A percentile compares a stretch with the other conserved stretches of the same genome.
Evolutionary conservation across 1,140 invertebrate species (phyloP).

Genomic region (Heterodera schachtii): DNA sequence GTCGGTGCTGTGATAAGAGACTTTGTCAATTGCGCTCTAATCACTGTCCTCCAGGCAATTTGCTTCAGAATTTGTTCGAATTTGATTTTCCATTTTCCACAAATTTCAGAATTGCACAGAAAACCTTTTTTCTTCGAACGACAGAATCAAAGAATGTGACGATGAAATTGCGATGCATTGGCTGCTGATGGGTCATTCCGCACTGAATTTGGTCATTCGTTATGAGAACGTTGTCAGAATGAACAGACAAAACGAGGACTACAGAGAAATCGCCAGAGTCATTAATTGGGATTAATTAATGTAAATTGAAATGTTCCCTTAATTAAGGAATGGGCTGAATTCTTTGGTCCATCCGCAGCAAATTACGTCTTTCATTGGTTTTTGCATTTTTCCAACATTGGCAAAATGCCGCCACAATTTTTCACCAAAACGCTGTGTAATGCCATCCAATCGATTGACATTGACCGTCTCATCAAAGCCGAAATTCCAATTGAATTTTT

Average conservation of each 20-base stretch:
- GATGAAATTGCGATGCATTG: neutral
- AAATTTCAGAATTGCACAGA: conserved; percentile 34
- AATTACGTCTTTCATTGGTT: conserved; percentile 40
- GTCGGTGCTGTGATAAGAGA: conserved; percentile 33
- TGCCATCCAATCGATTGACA: conserved; percentile 26
- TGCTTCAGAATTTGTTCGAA: conserved; percentile 1
- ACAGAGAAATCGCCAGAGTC: conserved; percentile 27
- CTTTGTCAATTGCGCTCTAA: conserved; percentile 45
- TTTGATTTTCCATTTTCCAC: neutral
- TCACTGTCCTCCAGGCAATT: conserved; percentile 38
- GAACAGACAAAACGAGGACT: conserved; percentile 21
- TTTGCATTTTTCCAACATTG: neutral
- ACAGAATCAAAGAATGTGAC: neutral
- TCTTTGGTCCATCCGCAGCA: conserved; percentile 39
- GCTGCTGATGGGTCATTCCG: conserved; percentile 3
- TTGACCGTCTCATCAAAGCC: conserved; percentile 19
- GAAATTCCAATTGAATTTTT: conserved; percentile 1
- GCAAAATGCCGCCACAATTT: conserved; percentile 4
- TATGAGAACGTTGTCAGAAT: conserved; percentile 26
- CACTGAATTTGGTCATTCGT: neutral
- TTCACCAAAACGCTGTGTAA: conserved; percentile 23
- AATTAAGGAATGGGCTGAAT: conserved; percentile 44
- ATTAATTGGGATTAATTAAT: neutral
- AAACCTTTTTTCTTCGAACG: neutral
- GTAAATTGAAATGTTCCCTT: neutral